Base-by-base conservation (phyloP, 2,888 invertebrate genomes). In the Antheraea yamamai region DNA sequence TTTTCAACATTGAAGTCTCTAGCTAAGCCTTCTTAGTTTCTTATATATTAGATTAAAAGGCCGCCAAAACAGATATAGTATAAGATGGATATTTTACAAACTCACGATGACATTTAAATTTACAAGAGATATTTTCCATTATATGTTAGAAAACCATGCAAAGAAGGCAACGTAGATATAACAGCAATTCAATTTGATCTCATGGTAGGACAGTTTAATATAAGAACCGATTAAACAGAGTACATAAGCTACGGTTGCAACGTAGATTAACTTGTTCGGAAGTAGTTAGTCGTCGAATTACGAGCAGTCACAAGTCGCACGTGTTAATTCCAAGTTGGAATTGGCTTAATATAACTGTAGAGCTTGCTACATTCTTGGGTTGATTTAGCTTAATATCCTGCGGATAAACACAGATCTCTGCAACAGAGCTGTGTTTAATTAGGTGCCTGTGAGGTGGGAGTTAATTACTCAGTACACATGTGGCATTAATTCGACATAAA, bases 321-420 rank as follows among this genome's bases (percentile, higher is more conserved):
- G 79, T 81, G 80, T 83, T 83, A 86, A 84, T 85, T 84, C 80
- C 77, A 79, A 83, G 76, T 82, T 80, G 78, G 81, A 81, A 87
- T 87, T 86, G 86, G 84, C 81, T 81, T 84, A 83, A 86, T 87
- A 81, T 80, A 81, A 86, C 84, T 82, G 72, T 75, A 70, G 73
- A 66, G 64, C 30, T 66, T 66, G 74, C 75, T 77, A 75, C 78
- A 77, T 77, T 78, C 79, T 74, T 77, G 75, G 78, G 77, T 79
- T 77, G 76, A 79, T 55, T 77, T 76, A 77, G 73, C 74, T 76
- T 79, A 78, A 81, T 80, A 79, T 80, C 79, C 80, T 78, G 75
- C 39, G 30, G 74, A 73, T 78, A 77, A 75, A 80, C 76, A 78
- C 76, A 79, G 76, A 75, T 72, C 55, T 71, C 66, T 73, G 68